Conservation (phyloP, 1,140 invertebrate species). For the Reticulitermes speratus region DNA sequence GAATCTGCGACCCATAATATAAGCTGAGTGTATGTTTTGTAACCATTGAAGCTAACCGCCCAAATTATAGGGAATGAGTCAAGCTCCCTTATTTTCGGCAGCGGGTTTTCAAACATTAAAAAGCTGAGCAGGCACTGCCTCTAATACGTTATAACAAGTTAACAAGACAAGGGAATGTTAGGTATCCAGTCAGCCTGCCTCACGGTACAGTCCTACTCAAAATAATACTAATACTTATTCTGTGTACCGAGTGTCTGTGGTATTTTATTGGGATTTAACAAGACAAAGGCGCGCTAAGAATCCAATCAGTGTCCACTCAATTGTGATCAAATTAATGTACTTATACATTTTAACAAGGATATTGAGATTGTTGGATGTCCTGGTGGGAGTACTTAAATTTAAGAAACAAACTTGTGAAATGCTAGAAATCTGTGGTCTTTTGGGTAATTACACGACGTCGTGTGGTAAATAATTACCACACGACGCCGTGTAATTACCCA, state of each 20-base stretch:
- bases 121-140: neutral
- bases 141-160: constrained; percentile 17
- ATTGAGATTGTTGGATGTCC: too few relatives aligned
- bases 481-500: too few relatives aligned
- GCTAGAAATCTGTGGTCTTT: too few relatives aligned
- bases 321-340: too few relatives aligned
- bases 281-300: neutral
- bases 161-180: constrained; percentile 8
- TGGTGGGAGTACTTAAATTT: too few relatives aligned
- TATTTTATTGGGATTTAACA: neutral
- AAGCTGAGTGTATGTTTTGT: neutral
- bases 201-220: neutral
- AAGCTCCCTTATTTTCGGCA: constrained; percentile 17
- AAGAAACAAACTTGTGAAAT: too few relatives aligned
- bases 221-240: neutral
- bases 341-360: too few relatives aligned
- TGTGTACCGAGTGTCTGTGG: neutral
- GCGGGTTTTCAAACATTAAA: neutral
- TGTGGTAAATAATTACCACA: too few relatives aligned
- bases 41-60: constrained; percentile 16
- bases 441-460: too few relatives aligned
- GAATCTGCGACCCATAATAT: neutral
- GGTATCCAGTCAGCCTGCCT: neutral
- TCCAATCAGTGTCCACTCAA: neutral
- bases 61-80: neutral